Evolutionary conservation across 2,113 vertebrate species (phyloP), one percentile per base, ranked within the genome.

Genomic region (Laterallus jamaicensis): DNA sequence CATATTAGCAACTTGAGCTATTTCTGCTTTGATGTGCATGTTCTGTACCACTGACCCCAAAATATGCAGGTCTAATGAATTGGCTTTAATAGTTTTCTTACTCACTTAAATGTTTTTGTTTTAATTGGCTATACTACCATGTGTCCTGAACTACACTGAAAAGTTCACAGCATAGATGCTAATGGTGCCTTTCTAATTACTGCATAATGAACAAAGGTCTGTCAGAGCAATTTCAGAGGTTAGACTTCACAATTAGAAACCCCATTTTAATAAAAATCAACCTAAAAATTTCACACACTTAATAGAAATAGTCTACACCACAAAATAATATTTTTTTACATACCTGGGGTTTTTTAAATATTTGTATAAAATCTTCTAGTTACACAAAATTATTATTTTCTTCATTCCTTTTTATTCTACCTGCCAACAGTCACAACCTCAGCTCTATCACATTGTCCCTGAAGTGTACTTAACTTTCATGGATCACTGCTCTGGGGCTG

Each of bases 121-220:
- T 98, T 98, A 98, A 98, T 98, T 98, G 96, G 95, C 76, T 98
- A 88, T 97, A 97, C 96, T 92, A 97, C 88, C 95, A 93, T 96
- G 63, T 97, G 96, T 97, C 95, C 93, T 97, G 97, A 98, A 97
- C 97, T 98, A 97, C 96, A 98, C 44, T 93, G 93, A 97, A 98
- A 98, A 97, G 98, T 98, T 98, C 98, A 98, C n/a, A 96, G 93
- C 94, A 94, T 96, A 96, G 93, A 96, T 97, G 96, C 91, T 98
- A 98, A 98, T 98, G 91, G 95, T 95, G 94, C 93, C 96, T 97
- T 97, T 97, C 93, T 98, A 98, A 98, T 98, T 98, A 98, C 95
- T 95, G 86, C 96, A 71, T 97, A 98, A 98, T 96, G 97, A 97
- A 96, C 91, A 97, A 97, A 98, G 95, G 95, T 97, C 97, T 98